A percentile compares a stretch with the other conserved stretches of the same genome.
Evolutionary conservation across 2,113 vertebrate genomes (phyloP).

Genomic region (Eclectus roratus): DNA sequence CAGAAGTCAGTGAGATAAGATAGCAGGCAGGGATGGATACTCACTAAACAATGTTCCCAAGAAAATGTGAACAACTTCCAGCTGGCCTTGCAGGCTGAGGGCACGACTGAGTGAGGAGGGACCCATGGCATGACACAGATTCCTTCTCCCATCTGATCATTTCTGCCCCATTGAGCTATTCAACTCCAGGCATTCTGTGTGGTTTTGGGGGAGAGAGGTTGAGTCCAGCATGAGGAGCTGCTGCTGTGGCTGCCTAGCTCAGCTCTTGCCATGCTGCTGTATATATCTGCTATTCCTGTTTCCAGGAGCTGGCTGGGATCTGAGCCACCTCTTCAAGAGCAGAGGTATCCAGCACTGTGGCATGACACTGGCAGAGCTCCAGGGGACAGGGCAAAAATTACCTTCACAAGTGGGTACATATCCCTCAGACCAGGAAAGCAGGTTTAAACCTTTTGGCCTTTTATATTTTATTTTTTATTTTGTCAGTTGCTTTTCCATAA

Average conservation of each 20-base stretch:
- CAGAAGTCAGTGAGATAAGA: not conserved
- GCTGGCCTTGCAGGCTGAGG: not conserved
- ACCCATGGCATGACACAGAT: rapidly evolving
- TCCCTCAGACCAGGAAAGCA: not conserved
- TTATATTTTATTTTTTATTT: not conserved
- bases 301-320: not conserved
- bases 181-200: not conserved
- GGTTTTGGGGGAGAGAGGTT: not conserved
- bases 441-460: not conserved
- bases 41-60: not conserved
- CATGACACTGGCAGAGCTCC: not conserved
- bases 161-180: not conserved
- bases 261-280: not conserved
- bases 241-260: not conserved
- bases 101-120: not conserved
- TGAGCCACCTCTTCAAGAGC: not conserved
- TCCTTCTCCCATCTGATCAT: not conserved
- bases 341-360: not conserved
- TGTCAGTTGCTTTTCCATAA: not conserved
- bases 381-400: not conserved
- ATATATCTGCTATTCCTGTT: not conserved
- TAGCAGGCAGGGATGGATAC: not conserved
- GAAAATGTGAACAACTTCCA: not conserved
- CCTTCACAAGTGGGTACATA: not conserved
- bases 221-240: not conserved